A percentile compares a stretch with the other conserved stretches of the same genome.
Conservation (phyloP, 23 tunicate genomes). For the Diplosoma virens region DNA sequence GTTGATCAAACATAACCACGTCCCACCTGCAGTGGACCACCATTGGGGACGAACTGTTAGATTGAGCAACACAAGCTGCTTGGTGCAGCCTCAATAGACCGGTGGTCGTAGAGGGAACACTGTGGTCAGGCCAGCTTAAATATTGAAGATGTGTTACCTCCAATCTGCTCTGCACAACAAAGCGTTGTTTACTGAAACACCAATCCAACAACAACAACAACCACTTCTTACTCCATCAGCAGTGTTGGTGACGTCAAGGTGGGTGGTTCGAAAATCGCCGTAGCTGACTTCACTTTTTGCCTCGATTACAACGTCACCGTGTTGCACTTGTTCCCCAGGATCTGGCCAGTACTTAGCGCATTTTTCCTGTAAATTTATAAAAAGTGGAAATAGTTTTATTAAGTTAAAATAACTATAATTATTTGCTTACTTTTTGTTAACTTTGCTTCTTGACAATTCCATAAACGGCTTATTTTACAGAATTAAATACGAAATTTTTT, state of each 20-base stretch:
- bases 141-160: slow-evolving; percentile 13
- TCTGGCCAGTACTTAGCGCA: slow-evolving; percentile 32
- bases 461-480: too few species aligned
- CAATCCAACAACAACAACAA: too few species aligned
- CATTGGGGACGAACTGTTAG: neutral
- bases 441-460: too few species aligned
- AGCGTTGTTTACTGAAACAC: too few species aligned
- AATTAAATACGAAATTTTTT: too few species aligned
- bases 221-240: too few species aligned
- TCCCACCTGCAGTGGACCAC: slow-evolving; percentile 42
- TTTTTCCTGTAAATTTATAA: neutral
- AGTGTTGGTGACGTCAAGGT: too few species aligned
- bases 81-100: neutral
- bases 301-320: neutral
- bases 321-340: neutral
- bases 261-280: neutral
- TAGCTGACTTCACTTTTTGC: neutral
- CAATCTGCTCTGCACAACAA: neutral
- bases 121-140: slow-evolving; percentile 35
- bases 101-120: slow-evolving; percentile 25
- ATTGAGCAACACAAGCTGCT: slow-evolving; percentile 12
- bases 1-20: too few species aligned
- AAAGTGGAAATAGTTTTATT: too few species aligned
- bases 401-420: too few species aligned
- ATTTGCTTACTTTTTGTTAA: too few species aligned